These are phyloP conservation scores for Brachyopa scutellaris DNA, from an alignment of 2,888 invertebrate genomes.

Conservation along the genomic window DNA sequence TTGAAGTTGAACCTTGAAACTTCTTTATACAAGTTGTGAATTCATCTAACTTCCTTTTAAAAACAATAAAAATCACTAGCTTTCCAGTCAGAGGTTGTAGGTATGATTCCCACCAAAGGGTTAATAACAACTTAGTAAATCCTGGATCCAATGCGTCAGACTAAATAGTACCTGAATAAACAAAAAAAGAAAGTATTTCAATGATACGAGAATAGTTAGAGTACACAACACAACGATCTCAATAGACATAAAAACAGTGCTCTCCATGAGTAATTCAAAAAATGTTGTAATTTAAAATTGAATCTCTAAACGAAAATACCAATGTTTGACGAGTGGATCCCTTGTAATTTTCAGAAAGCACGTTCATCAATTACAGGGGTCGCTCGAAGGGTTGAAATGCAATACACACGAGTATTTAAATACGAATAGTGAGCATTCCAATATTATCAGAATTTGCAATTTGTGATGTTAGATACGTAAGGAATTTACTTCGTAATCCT, in stretches of 20 bases:
- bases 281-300: slow-evolving; percentile 35
- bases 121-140: too few species aligned
- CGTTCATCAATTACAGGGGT: slow-evolving; percentile 46
- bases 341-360: slow-evolving; percentile 25
- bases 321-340: slow-evolving; percentile 8
- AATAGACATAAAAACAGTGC: too few species aligned
- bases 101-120: too few species aligned
- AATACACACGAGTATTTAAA: not conserved
- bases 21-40: too few species aligned
- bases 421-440: not conserved
- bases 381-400: slow-evolving; percentile 31
- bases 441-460: slow-evolving; percentile 32
- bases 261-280: slow-evolving; percentile 14
- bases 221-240: too few species aligned
- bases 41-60: too few species aligned
- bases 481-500: slow-evolving; percentile 49
- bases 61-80: too few species aligned
- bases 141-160: too few species aligned
- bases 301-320: not conserved
- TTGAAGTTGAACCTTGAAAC: too few species aligned
- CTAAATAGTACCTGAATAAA: too few species aligned
- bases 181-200: not conserved
- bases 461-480: slow-evolving; percentile 41
- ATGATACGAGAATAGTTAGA: not conserved
- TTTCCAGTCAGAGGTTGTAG: too few species aligned